These are phyloP conservation scores for Artemia sinica DNA, from an alignment of 2,888 invertebrate genomes.

Conservation along the genomic window DNA sequence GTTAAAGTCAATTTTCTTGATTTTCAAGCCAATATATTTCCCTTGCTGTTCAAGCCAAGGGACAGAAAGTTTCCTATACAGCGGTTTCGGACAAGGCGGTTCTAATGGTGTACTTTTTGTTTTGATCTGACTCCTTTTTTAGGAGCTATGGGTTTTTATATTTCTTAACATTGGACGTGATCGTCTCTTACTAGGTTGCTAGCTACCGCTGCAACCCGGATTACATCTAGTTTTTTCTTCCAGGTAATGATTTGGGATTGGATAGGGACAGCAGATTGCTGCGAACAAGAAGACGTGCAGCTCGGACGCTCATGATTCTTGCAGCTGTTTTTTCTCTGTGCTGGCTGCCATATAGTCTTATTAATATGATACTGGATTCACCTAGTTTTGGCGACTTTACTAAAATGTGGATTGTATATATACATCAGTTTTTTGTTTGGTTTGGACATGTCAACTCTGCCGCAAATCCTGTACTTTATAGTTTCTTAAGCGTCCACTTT, in stretches of 20 bases:
- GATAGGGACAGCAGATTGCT: conserved; percentile 36
- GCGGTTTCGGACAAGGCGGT: too few species aligned
- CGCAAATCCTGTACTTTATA: conserved; percentile 56
- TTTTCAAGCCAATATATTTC: too few species aligned
- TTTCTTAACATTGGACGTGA: too few species aligned
- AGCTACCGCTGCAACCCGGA: too few species aligned
- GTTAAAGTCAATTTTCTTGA: too few species aligned
- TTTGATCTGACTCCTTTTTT: too few species aligned
- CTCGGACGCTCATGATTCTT: conserved; percentile 52
- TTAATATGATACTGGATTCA: conserved; percentile 46
- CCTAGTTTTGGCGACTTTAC: conserved; percentile 29
- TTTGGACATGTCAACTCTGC: conserved; percentile 58
- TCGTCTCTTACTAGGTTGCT: too few species aligned
- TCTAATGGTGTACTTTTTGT: too few species aligned
- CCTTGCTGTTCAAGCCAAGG: too few species aligned
- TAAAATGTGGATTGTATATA: conserved; percentile 31
- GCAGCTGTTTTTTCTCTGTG: conserved; percentile 56
- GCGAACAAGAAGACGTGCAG: conserved; percentile 51
- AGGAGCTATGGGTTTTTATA: too few species aligned
- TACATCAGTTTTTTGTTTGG: conserved; percentile 45
- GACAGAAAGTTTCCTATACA: too few species aligned
- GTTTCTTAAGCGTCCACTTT: conserved; percentile 54
- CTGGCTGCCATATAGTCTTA: conserved; percentile 58
- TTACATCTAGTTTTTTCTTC: not conserved
- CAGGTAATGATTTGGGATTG: conserved; percentile 19